Percentiles rank a stretch among this genome's conserved stretches.
Conservation (phyloP, 2,797 vertebrate species). For the Chromobotia macracanthus region DNA sequence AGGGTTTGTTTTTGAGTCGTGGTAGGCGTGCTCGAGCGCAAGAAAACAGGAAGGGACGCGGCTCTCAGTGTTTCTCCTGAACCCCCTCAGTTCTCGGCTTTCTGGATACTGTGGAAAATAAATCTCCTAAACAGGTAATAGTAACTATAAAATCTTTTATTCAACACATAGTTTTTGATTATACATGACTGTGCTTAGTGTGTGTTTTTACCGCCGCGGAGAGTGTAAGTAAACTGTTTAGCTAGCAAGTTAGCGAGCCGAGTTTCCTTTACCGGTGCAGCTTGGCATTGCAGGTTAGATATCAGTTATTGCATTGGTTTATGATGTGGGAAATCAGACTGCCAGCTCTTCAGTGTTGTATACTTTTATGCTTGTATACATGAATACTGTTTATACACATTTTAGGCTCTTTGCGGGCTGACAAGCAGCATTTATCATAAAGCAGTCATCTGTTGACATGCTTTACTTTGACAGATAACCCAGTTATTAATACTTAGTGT, state of each 20-base stretch:
- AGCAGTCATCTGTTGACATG: neutral
- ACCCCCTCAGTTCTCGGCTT: constrained; percentile 4
- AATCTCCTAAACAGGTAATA: constrained; percentile 25
- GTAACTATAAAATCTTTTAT: neutral
- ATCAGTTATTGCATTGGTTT: neutral
- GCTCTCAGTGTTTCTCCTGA: constrained; percentile 41
- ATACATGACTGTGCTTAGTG: neutral
- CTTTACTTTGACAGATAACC: neutral
- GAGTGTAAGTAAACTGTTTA: constrained; percentile 5
- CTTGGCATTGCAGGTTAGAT: neutral
- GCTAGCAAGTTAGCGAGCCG: constrained; percentile 43
- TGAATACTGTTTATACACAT: neutral
- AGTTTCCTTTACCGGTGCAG: neutral
- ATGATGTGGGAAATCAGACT: neutral
- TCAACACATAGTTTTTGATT: neutral
- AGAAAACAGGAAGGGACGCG: constrained; percentile 55
- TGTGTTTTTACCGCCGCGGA: no score
- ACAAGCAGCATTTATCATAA: neutral
- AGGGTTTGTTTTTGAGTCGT: constrained; percentile 76
- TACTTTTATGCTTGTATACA: neutral
- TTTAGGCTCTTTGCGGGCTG: neutral
- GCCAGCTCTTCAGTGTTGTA: neutral
- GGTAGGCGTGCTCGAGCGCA: constrained; percentile 72
- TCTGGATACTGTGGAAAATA: constrained; percentile 20
- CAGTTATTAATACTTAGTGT: neutral